These are phyloP conservation scores for Serilophus lunatus DNA, from an alignment of 2,113 vertebrate species.

Conservation along the genomic window DNA sequence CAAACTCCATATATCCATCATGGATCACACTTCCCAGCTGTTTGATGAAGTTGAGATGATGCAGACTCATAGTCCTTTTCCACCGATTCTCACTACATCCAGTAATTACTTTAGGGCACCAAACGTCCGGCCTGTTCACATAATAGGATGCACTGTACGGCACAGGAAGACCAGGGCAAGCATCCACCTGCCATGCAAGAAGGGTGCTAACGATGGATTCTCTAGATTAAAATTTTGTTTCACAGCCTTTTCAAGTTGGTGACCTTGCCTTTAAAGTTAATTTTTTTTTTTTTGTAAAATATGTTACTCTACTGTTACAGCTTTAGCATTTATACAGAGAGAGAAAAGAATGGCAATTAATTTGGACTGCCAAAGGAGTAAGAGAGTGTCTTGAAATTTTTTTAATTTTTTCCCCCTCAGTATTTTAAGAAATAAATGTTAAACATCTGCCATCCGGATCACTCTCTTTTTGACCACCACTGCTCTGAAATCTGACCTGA, in stretches of 20 bases:
- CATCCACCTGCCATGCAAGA: not conserved
- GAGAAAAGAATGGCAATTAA: not conserved
- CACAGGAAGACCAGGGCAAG: not conserved
- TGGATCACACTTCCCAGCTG: not conserved
- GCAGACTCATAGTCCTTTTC: not conserved
- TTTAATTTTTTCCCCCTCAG: fast-evolving
- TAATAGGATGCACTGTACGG: not conserved
- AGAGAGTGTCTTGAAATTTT: not conserved
- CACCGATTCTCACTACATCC: not conserved
- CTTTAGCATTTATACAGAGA: not conserved
- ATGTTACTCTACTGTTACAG: not conserved
- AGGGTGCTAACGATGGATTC: not conserved
- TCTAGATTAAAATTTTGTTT: not conserved
- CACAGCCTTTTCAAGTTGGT: not conserved
- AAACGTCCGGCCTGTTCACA: not conserved
- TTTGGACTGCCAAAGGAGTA: not conserved
- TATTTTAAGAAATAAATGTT: slow-evolving; percentile 7
- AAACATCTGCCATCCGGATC: slow-evolving; percentile 27
- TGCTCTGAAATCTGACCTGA: slow-evolving; percentile 38
- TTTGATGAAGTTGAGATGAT: not conserved
- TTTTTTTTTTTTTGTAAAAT: not conserved
- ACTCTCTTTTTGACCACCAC: not conserved
- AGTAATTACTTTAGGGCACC: not conserved
- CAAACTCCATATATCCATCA: not conserved
- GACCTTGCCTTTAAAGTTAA: not conserved